These are phyloP conservation scores for Rhaphigaster nebulosa DNA, from an alignment of 2,888 invertebrate species.

Conservation along the genomic window DNA sequence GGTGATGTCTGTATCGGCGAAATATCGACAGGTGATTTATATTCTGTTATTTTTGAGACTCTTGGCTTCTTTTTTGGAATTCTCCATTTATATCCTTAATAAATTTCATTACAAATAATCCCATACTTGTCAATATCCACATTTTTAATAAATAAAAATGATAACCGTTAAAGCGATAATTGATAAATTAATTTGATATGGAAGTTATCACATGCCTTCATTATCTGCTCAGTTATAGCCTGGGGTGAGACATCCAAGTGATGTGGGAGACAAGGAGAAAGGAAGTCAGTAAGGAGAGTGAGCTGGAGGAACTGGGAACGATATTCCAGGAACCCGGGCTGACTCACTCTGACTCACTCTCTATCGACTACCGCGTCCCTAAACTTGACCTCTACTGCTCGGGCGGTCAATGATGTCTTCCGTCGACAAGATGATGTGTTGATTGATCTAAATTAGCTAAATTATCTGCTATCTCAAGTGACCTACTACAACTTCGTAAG, in stretches of 20 bases:
- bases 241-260: not conserved
- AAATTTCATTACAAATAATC: no score
- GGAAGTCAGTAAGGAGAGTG: conserved; percentile 6
- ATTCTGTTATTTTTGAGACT: no score
- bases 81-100: no score
- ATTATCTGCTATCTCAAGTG: not conserved
- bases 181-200: not conserved
- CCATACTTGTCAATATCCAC: no score
- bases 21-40: no score
- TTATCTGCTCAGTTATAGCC: not conserved
- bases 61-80: no score
- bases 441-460: not conserved
- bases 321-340: not conserved
- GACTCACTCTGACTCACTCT: conserved; percentile 6
- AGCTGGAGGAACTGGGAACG: not conserved
- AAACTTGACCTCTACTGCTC: not conserved
- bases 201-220: not conserved
- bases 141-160: no score
- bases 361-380: not conserved
- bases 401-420: conserved; percentile 1
- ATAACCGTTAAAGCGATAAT: not conserved
- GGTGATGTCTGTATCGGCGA: no score
- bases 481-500: not conserved
- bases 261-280: not conserved
- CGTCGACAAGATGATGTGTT: not conserved